Percentiles rank a stretch among this genome's conserved stretches.
These are phyloP conservation scores for Melipona beecheii DNA, from an alignment of 2,888 invertebrate genomes.

Conservation along the genomic window DNA sequence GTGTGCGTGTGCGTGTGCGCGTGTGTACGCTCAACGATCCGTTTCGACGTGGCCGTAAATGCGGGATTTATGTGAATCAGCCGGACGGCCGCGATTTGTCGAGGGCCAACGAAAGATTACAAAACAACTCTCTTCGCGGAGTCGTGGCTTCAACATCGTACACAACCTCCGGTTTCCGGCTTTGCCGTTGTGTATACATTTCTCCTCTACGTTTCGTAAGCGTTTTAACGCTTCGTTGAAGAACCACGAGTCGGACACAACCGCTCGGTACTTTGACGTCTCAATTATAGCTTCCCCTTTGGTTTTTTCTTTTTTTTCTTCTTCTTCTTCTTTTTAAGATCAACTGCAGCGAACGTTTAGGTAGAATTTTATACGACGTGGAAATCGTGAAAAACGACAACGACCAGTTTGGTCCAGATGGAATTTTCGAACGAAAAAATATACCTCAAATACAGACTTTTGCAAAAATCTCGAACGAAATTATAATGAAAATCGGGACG, in stretches of 20 bases:
- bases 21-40: conserved; percentile 51
- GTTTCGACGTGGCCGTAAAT: conserved; percentile 62
- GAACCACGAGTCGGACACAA: neutral
- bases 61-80: conserved; percentile 57
- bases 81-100: conserved; percentile 45
- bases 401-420: neutral
- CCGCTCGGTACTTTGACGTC: neutral
- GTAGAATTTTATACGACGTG: neutral
- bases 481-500: neutral
- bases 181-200: neutral
- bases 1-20: neutral
- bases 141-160: conserved; percentile 1
- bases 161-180: conserved; percentile 11
- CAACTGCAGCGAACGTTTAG: neutral
- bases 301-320: neutral
- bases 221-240: conserved; percentile 19
- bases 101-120: conserved; percentile 26
- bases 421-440: neutral
- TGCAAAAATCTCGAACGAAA: neutral
- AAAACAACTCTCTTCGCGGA: conserved; percentile 34
- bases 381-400: neutral
- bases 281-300: neutral
- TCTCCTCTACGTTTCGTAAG: neutral
- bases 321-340: neutral
- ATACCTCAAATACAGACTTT: neutral